These are phyloP conservation scores for Notospermus geniculatus DNA, from an alignment of 1,140 invertebrate species.

Conservation along the genomic window DNA sequence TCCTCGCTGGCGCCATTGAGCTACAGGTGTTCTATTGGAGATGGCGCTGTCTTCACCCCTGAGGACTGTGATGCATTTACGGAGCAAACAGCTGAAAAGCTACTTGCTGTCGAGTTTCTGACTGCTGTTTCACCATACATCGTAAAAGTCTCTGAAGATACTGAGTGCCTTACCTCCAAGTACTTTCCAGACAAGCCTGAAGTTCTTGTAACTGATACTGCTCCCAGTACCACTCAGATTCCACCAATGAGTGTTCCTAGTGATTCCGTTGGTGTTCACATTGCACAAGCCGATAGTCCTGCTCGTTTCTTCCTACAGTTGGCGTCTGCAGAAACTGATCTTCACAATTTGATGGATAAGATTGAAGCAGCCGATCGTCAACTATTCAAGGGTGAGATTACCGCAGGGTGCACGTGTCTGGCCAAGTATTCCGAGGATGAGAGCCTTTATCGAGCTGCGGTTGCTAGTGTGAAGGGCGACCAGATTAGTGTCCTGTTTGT, in stretches of 20 bases:
- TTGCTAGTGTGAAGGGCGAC: slow-evolving; percentile 65
- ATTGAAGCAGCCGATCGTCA: background rate
- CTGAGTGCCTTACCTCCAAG: background rate
- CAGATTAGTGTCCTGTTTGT: slow-evolving; percentile 64
- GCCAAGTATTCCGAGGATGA: slow-evolving; percentile 72
- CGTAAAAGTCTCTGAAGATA: slow-evolving; percentile 2
- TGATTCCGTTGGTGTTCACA: no score
- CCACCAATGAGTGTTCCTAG: no score
- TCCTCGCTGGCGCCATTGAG: slow-evolving; percentile 28
- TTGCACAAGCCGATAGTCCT: no score
- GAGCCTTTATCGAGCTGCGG: slow-evolving; percentile 75
- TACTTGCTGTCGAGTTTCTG: background rate
- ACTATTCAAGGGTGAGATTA: background rate
- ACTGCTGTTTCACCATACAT: background rate
- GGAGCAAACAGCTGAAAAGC: slow-evolving; percentile 1
- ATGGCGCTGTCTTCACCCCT: background rate
- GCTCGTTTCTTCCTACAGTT: slow-evolving; percentile 35
- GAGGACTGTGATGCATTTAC: slow-evolving; percentile 1
- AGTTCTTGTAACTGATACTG: background rate
- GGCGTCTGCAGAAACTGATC: slow-evolving; percentile 11
- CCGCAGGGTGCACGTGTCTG: background rate
- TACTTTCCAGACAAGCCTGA: background rate
- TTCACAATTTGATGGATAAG: background rate
- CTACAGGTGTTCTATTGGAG: slow-evolving; percentile 27
- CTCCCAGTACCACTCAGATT: no score